phyloP scores from a whole-genome alignment of 2,888 invertebrate species.

The Phortica magna region DNA sequence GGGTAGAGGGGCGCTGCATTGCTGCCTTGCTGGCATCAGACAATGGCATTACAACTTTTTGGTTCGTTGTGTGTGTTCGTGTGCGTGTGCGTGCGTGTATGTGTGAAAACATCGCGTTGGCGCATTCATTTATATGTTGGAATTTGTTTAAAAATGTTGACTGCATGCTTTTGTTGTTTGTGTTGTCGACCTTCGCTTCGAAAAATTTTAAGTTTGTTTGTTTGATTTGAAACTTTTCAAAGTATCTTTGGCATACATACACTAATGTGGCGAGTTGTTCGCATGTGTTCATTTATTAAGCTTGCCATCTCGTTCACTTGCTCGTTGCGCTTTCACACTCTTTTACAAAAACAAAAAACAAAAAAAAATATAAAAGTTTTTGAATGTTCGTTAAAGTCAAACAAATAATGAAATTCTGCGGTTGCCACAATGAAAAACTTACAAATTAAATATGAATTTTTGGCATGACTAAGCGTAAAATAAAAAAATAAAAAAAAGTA shows the following conservation, averaged over 20 bases:
- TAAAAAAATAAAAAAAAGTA: background rate
- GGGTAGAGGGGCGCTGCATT: background rate
- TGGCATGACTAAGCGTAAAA: background rate
- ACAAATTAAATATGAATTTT: conserved; percentile 37
- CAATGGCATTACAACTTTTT: conserved; percentile 40
- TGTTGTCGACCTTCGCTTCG: conserved; percentile 3
- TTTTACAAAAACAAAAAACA: background rate
- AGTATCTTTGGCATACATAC: conserved; percentile 22
- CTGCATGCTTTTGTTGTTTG: conserved; percentile 16
- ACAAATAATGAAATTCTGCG: conserved; percentile 36
- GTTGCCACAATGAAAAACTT: conserved; percentile 25
- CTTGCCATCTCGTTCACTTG: background rate
- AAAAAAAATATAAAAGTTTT: background rate
- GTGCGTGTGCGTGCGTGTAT: conserved; percentile 4
- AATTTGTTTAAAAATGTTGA: conserved; percentile 22
- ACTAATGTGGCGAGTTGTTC: background rate
- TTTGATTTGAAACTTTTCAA: conserved; percentile 33
- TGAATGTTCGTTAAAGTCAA: conserved; percentile 28
- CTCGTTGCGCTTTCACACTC: background rate
- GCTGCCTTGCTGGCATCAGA: conserved; percentile 32
- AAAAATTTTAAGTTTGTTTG: conserved; percentile 29
- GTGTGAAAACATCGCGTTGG: background rate
- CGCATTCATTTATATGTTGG: background rate
- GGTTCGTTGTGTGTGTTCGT: conserved; percentile 3
- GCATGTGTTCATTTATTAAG: background rate